phyloP scores from a whole-genome alignment of 2,797 vertebrate species.

The Sebastes vulpes region DNA sequence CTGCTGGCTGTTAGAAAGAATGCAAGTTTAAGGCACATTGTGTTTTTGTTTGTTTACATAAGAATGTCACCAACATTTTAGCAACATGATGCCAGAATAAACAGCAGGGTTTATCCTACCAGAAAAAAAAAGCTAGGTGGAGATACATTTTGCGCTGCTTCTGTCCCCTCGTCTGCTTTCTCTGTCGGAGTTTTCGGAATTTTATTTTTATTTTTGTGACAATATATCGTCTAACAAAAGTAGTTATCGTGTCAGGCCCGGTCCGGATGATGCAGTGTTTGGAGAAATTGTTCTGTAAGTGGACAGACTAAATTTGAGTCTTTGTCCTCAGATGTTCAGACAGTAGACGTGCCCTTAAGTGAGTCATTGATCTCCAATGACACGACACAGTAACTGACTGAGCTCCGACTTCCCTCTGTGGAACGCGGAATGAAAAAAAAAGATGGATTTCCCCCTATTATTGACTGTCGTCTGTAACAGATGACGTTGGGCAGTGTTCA shows the following conservation, averaged over 20 bases:
- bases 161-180: too few relatives aligned
- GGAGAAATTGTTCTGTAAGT: conserved; percentile 1
- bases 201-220: accelerated
- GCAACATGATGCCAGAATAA: too few relatives aligned
- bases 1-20: too few relatives aligned
- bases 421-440: background rate
- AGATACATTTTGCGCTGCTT: too few relatives aligned
- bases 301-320: background rate
- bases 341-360: conserved; percentile 27
- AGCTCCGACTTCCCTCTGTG: conserved; percentile 6
- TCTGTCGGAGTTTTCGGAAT: too few relatives aligned
- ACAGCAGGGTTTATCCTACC: too few relatives aligned
- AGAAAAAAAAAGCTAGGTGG: too few relatives aligned
- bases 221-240: background rate
- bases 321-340: conserved; percentile 13
- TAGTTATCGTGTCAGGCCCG: background rate
- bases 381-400: conserved; percentile 2
- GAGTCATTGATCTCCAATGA: conserved; percentile 48
- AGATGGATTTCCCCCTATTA: conserved; percentile 18
- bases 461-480: conserved; percentile 9
- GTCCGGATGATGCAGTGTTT: background rate
- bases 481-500: conserved; percentile 15
- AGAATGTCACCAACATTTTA: too few relatives aligned
- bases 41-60: too few relatives aligned
- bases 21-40: too few relatives aligned